Evolutionary conservation across 1,140 invertebrate species (phyloP), one percentile per base, ranked within the genome.

Genomic region (Ceratoteleas bidentatus): DNA sequence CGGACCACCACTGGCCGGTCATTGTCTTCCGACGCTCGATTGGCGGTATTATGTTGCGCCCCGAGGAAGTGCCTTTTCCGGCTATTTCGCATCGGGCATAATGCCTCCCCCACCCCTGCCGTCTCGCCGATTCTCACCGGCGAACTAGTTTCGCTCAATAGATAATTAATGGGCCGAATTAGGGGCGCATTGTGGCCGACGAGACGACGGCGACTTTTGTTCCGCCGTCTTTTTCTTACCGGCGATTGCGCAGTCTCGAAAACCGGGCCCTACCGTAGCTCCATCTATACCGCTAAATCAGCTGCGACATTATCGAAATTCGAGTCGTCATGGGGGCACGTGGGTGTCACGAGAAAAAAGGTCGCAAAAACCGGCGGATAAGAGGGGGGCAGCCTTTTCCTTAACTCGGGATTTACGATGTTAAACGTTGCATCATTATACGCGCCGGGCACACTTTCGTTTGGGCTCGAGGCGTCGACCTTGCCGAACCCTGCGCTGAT

Each of bases 21-120:
- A 86, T 85, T 87, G 85, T 86, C 65, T 70, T 47, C 70, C 79
- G 74, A 72, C 57, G 54, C 61, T 60, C 78, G 66, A 84, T 84
- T 84, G 81, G 73, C 77, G 58, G 62, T 81, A 85, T 84, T 74
- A 72, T 73, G 38, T 58, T 73, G 47, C 66, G 34, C 64, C 49
- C 68, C 34, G 78, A 70, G 84, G 84, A 85, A 85, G 81, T 84
- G 60, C 78, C 73, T 81, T 75, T 84, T 84, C 81, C 84, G 84
- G 78, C 57, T 75, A 70, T 70, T 81, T 75, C 61, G 57, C 7
- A 45, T 10, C 43, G 43, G 43, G 43, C 7, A 45, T 45, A 45
- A 45, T 8, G 43, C 34, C 34, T 36, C 9, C 34, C 9, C 34
- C 34, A 6, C 34, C 34, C 9, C 34, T 9, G 5, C 9, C 9